phyloP scores from a whole-genome alignment of 2,797 vertebrate species.

The Cyclura pinguis region DNA sequence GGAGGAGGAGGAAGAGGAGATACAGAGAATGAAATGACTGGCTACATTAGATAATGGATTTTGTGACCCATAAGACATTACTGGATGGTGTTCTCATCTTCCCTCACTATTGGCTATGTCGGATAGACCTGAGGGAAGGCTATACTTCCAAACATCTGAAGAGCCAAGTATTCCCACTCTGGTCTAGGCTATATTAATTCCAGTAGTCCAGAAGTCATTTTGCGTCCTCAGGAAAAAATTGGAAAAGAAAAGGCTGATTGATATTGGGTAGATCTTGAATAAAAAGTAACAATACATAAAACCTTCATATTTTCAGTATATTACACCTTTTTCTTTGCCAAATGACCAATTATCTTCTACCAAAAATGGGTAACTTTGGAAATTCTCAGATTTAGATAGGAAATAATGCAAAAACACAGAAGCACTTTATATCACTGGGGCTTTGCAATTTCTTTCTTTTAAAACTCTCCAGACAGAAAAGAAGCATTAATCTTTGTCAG shows the following conservation, averaged over 20 bases:
- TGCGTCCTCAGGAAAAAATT: not conserved
- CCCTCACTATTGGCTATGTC: no score
- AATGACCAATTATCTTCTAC: not conserved
- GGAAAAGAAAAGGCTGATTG: not conserved
- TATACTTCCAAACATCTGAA: no score
- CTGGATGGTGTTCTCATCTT: no score
- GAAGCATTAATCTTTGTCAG: slow-evolving; percentile 35
- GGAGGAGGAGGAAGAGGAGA: no score
- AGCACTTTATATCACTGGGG: not conserved
- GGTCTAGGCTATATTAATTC: no score
- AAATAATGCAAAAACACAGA: not conserved
- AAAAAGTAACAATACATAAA: not conserved
- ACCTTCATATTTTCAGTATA: not conserved
- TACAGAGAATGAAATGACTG: no score
- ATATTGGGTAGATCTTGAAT: not conserved
- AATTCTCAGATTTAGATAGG: not conserved
- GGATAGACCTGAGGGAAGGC: no score
- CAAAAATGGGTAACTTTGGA: not conserved
- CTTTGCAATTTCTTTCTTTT: not conserved
- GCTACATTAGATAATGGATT: no score
- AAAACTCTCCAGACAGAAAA: not conserved
- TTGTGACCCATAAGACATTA: no score
- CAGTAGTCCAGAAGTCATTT: no score
- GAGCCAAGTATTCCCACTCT: no score
- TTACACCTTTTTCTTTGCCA: not conserved